Conservation (phyloP, 2,113 vertebrate species). For the Gadus chalcogrammus region DNA sequence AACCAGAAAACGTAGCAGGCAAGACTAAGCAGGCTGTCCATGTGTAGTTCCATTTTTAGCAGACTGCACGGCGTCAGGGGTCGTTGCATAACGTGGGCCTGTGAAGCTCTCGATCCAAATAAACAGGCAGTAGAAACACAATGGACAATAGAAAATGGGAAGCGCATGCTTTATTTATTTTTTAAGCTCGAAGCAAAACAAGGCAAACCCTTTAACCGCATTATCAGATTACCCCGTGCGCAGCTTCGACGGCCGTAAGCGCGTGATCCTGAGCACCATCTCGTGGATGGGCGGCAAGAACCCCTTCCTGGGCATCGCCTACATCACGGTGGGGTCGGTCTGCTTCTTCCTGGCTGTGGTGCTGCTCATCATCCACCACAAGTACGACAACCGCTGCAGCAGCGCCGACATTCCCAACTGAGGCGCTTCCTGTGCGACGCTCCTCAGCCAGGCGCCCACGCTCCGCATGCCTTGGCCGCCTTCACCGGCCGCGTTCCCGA, state of each 20-base stretch:
- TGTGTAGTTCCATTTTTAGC: too few species aligned
- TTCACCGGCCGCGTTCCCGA: conserved; percentile 32
- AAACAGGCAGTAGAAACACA: too few species aligned
- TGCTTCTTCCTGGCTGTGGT: conserved; percentile 95
- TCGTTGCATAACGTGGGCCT: too few species aligned
- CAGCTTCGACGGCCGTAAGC: conserved; percentile 92
- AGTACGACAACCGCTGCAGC: conserved; percentile 92
- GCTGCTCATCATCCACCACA: conserved; percentile 93
- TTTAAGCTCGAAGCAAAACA: too few species aligned
- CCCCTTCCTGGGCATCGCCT: conserved; percentile 96
- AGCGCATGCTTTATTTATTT: too few species aligned
- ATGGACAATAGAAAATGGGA: too few species aligned
- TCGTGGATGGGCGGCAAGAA: conserved; percentile 99
- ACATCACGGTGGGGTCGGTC: conserved; percentile 94
- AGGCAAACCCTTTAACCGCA: conserved; percentile 69
- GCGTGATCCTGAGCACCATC: conserved; percentile 98
- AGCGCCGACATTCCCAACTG: conserved; percentile 91
- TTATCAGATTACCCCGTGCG: conserved; percentile 92
- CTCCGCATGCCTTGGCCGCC: too few species aligned
- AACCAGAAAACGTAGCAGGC: too few species aligned
- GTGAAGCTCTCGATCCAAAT: too few species aligned
- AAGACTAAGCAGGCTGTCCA: too few species aligned
- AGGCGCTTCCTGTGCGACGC: conserved; percentile 37
- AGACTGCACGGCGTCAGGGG: too few species aligned
- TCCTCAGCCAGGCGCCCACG: too few species aligned